Conservation (phyloP, 2,888 invertebrate species). For the Chrysopilus asiliformis region DNA sequence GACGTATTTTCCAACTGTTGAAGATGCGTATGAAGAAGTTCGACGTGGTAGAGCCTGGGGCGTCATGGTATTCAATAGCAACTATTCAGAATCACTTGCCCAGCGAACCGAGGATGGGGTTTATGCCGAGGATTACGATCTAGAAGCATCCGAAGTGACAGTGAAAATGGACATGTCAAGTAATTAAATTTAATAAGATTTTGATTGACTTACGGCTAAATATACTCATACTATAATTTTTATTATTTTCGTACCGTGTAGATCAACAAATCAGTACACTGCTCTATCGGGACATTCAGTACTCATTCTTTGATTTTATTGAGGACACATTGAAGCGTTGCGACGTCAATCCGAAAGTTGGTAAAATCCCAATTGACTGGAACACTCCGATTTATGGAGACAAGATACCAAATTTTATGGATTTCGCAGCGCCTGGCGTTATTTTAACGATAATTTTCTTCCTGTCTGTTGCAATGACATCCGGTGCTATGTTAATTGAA, state of each 20-base stretch:
- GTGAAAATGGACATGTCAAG: constrained; percentile 76
- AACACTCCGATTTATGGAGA: constrained; percentile 63
- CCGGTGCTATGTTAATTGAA: constrained; percentile 78
- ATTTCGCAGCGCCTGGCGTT: constrained; percentile 89
- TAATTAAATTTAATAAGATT: constrained; percentile 33
- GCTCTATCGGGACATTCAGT: constrained; percentile 57
- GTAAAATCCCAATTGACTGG: constrained; percentile 41
- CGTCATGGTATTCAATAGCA: constrained; percentile 55
- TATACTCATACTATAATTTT: constrained; percentile 1
- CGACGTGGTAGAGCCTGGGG: constrained; percentile 61
- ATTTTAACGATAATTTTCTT: constrained; percentile 87
- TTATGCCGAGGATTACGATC: constrained; percentile 42
- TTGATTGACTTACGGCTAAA: background rate
- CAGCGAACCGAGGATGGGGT: constrained; percentile 46
- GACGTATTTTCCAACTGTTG: constrained; percentile 43
- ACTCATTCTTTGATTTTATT: constrained; percentile 60
- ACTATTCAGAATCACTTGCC: constrained; percentile 59
- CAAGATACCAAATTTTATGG: constrained; percentile 70
- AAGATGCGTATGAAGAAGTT: constrained; percentile 52
- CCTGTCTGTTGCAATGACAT: constrained; percentile 83
- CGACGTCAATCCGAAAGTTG: constrained; percentile 47
- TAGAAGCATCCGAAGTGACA: constrained; percentile 51
- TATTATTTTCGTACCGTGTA: too few relatives aligned
- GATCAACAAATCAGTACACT: constrained; percentile 83
- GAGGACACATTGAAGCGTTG: constrained; percentile 48